Percentiles rank a stretch among this genome's conserved stretches.
Conservation (phyloP, 1,140 invertebrate genomes). For the Macrotrachela quadricornifera region DNA sequence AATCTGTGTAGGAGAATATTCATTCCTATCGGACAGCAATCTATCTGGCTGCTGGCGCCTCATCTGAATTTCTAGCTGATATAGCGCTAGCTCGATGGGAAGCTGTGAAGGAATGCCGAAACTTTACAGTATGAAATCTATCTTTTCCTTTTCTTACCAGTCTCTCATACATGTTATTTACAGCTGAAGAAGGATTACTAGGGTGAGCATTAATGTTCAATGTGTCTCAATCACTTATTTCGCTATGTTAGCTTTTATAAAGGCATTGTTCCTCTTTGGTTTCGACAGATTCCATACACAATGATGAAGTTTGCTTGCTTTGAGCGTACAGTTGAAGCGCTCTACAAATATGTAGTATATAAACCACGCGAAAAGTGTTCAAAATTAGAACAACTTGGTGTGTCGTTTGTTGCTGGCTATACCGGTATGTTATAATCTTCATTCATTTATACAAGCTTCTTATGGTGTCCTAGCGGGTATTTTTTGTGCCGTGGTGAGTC, state of each 20-base stretch:
- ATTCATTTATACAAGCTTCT: no score
- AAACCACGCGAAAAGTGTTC: slow-evolving; percentile 74
- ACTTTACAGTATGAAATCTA: slow-evolving; percentile 30
- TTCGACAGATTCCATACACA: slow-evolving; percentile 95
- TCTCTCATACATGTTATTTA: no score
- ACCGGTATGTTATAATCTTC: slow-evolving; percentile 35
- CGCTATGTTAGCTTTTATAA: slow-evolving; percentile 52
- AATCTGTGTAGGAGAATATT: slow-evolving; percentile 42
- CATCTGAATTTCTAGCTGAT: slow-evolving; percentile 97
- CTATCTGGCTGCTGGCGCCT: slow-evolving; percentile 80
- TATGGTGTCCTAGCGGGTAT: slow-evolving; percentile 45
- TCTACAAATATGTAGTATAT: slow-evolving; percentile 68
- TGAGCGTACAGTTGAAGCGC: slow-evolving; percentile 79
- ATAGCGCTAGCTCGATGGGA: slow-evolving; percentile 93
- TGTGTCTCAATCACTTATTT: background rate
- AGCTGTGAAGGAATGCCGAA: slow-evolving; percentile 74
- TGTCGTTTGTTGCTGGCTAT: slow-evolving; percentile 62
- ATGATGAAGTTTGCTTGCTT: slow-evolving; percentile 99
- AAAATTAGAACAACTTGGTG: slow-evolving; percentile 80
- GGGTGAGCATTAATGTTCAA: slow-evolving; percentile 16
- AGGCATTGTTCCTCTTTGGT: slow-evolving; percentile 83
- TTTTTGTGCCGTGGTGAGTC: slow-evolving; percentile 96
- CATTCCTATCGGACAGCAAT: slow-evolving; percentile 76
- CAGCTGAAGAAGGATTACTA: no score
- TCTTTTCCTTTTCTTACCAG: no score